Base-by-base conservation (phyloP, 2,888 invertebrate genomes). In the Erynnis tages region DNA sequence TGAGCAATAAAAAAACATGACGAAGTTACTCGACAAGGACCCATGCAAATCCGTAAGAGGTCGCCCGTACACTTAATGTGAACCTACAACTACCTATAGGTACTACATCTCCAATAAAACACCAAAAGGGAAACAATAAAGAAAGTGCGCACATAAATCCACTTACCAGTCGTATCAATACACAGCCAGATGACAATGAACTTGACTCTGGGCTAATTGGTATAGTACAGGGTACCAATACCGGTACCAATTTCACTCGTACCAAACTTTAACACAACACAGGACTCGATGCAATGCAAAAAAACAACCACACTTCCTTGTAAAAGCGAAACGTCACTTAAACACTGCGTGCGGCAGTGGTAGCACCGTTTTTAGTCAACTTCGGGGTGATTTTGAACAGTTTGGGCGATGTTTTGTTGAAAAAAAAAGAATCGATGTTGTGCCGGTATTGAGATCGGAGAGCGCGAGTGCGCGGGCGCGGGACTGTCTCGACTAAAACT, bases 101-200 rank as follows among this genome's bases (percentile, higher is more conserved):
- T 27, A 13, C 35, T 23, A 48, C 30, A 13, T 13, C 23, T 17
- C 6, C 21, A 30, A 54, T 35, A 25, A 52, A 45, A 45, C 45
- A 49, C 50, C 47, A 54, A 54, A 58, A 69, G 54, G 57, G 67
- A 65, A 66, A 77, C 76, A 76, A 73, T 73, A 60, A 71, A 67
- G 71, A 71, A 70, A 73, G 64, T 65, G 57, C 61, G 56, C 57
- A 60, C 59, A 61, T 61, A 60, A 60, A 60, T 63, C 61, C 61
- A 74, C 78, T 78, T 77, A 85, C 82, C 82, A 82, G 79, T 79
- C 71, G 66, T 73, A 76, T 77, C 79, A 72, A 77, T 81, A 82
- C 79, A 79, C 76, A 71, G 69, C 61, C 60, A 61, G 62, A 69
- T 71, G 76, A 82, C 79, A 79, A 76, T 79, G 79, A 80, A 79